phyloP scores from a whole-genome alignment of 2,888 invertebrate species.

The Tipula helvola region DNA sequence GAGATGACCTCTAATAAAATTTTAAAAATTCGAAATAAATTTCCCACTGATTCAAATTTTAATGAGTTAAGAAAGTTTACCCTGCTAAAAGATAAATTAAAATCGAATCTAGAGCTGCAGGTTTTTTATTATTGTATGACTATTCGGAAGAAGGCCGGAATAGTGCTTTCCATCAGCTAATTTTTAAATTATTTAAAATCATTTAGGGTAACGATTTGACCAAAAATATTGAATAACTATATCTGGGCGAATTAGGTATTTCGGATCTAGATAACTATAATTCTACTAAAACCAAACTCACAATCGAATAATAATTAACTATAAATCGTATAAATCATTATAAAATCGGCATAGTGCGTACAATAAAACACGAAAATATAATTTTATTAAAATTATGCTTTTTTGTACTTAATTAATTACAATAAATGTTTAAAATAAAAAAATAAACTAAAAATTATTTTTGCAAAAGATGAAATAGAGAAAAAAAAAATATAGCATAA shows the following conservation, averaged over 20 bases:
- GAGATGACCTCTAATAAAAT: constrained; percentile 31
- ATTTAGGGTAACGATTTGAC: constrained; percentile 37
- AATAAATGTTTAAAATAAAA: neutral
- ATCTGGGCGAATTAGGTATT: constrained; percentile 66
- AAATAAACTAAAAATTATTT: neutral
- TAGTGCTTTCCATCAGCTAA: constrained; percentile 50
- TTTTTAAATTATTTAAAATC: constrained; percentile 37
- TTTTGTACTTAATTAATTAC: neutral
- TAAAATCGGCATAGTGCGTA: neutral
- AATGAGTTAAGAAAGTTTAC: constrained; percentile 37
- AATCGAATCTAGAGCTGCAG: constrained; percentile 39
- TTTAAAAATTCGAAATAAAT: constrained; percentile 31
- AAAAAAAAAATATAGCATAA: too few species aligned
- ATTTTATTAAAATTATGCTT: neutral
- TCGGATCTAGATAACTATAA: constrained; percentile 54
- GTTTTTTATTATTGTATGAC: constrained; percentile 40
- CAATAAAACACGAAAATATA: neutral
- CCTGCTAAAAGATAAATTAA: constrained; percentile 41
- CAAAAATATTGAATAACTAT: constrained; percentile 48
- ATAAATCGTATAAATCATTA: neutral
- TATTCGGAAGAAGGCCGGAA: constrained; percentile 53
- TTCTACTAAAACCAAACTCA: constrained; percentile 47
- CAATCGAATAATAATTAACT: constrained; percentile 17
- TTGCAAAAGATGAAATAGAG: too few species aligned
- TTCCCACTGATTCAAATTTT: constrained; percentile 36